Percentiles rank a stretch among this genome's conserved stretches.
phyloP scores from a whole-genome alignment of 2,797 vertebrate species.

The Phoeniculus purpureus region DNA sequence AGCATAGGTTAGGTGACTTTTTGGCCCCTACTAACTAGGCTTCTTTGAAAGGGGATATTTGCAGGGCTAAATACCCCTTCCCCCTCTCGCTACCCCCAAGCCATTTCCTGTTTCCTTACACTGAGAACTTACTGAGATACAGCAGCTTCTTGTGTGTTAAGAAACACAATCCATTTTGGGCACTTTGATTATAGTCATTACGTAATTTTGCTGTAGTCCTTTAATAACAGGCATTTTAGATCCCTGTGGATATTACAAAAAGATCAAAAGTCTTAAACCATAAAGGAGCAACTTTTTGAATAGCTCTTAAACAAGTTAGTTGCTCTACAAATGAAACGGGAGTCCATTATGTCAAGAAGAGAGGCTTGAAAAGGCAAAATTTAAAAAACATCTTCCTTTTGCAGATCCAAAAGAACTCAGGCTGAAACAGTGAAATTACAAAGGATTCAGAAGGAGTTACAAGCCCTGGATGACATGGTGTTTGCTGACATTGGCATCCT shows the following conservation, averaged over 20 bases:
- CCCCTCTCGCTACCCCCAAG: background rate
- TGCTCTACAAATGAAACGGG: background rate
- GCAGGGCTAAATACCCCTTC: slow-evolving; percentile 45
- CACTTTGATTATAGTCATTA: slow-evolving; percentile 67
- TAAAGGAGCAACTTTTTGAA: slow-evolving; percentile 8
- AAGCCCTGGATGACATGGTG: slow-evolving; percentile 93
- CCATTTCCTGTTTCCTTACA: slow-evolving; percentile 67
- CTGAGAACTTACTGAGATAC: slow-evolving; percentile 42
- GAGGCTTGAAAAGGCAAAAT: background rate
- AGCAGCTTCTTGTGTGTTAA: slow-evolving; percentile 67
- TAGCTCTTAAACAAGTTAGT: background rate
- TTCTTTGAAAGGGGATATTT: slow-evolving; percentile 67
- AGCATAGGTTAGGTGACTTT: slow-evolving; percentile 61
- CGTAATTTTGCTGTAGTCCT: slow-evolving; percentile 35
- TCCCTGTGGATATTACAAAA: slow-evolving; percentile 42
- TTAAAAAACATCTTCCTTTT: background rate
- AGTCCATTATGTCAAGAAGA: background rate
- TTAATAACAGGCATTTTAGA: slow-evolving; percentile 61
- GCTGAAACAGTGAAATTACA: slow-evolving; percentile 92
- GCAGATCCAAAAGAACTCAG: slow-evolving; percentile 92
- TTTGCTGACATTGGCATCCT: slow-evolving; percentile 93
- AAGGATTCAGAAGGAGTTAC: slow-evolving; percentile 92
- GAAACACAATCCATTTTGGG: slow-evolving; percentile 65
- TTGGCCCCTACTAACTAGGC: slow-evolving; percentile 52
- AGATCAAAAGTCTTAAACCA: slow-evolving; percentile 32